Conservation (phyloP, 53 echinoderm and acorn worm genomes). For the Arbacia lixula region DNA sequence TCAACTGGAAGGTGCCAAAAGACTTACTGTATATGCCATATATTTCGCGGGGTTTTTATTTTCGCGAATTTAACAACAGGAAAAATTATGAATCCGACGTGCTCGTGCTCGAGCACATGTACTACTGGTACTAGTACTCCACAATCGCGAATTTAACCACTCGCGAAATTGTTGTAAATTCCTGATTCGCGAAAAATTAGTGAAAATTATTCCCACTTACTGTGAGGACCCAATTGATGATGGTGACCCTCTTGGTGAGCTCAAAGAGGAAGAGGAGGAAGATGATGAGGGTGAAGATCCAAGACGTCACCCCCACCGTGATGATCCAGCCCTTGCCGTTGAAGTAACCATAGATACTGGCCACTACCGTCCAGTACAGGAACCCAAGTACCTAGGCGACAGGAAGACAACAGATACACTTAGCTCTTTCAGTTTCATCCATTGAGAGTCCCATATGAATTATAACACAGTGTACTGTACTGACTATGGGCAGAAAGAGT, state of each 20-base stretch:
- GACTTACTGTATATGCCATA: not conserved
- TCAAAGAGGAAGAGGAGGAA: conserved; percentile 56
- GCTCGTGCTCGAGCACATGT: not conserved
- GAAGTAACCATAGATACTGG: conserved; percentile 16
- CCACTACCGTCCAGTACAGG: conserved; percentile 68
- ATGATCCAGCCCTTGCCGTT: conserved; percentile 55
- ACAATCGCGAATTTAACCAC: not conserved
- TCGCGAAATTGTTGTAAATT: not conserved
- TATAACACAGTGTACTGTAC: too few relatives aligned
- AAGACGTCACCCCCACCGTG: conserved; percentile 49
- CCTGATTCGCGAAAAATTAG: too few relatives aligned
- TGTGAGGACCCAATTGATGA: conserved; percentile 76
- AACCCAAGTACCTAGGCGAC: conserved; percentile 48
- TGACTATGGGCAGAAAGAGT: too few relatives aligned
- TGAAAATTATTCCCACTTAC: conserved; percentile 60
- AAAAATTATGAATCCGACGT: not conserved
- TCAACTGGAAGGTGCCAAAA: not conserved
- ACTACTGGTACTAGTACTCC: not conserved
- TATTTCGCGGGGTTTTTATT: too few relatives aligned
- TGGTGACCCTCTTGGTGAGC: conserved; percentile 63
- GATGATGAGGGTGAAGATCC: conserved; percentile 66
- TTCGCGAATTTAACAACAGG: not conserved
- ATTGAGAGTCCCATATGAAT: too few relatives aligned
- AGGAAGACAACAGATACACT: not conserved
- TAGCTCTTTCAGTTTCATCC: not conserved